Percentiles rank a stretch among this genome's conserved stretches.
Evolutionary conservation across 2,888 invertebrate genomes (phyloP).

Genomic region (Ochropacha duplaris): DNA sequence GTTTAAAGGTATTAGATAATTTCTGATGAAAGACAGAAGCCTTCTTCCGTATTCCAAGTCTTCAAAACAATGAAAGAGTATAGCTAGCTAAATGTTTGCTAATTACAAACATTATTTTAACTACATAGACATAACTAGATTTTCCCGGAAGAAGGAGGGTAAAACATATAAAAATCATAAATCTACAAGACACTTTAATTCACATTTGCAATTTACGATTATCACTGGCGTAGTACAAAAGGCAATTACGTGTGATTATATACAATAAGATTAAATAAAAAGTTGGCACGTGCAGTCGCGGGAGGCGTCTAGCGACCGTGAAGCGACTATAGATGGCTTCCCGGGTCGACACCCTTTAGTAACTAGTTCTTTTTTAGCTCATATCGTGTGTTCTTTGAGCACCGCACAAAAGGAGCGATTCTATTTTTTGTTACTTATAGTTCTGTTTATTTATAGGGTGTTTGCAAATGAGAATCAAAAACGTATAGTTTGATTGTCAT

Average conservation of each 20-base stretch:
- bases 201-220: slow-evolving; percentile 3
- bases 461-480: background rate
- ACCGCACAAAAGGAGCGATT: background rate
- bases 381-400: background rate
- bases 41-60: too few relatives aligned
- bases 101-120: background rate
- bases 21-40: too few relatives aligned
- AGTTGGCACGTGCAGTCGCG: slow-evolving; percentile 6
- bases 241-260: slow-evolving; percentile 5
- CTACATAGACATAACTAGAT: background rate
- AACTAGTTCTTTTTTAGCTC: slow-evolving; percentile 9
- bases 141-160: background rate
- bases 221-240: background rate
- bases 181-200: background rate
- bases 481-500: too few relatives aligned
- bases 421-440: background rate
- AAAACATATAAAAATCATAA: background rate
- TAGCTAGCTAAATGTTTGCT: too few relatives aligned
- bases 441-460: background rate
- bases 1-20: too few relatives aligned
- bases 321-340: slow-evolving; percentile 9
- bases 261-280: slow-evolving; percentile 1
- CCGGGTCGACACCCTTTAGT: slow-evolving; percentile 15
- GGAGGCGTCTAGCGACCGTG: slow-evolving; percentile 15
- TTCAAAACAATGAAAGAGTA: too few relatives aligned